These are phyloP conservation scores for Lampris incognitus DNA, from an alignment of 2,113 vertebrate species.

Conservation along the genomic window DNA sequence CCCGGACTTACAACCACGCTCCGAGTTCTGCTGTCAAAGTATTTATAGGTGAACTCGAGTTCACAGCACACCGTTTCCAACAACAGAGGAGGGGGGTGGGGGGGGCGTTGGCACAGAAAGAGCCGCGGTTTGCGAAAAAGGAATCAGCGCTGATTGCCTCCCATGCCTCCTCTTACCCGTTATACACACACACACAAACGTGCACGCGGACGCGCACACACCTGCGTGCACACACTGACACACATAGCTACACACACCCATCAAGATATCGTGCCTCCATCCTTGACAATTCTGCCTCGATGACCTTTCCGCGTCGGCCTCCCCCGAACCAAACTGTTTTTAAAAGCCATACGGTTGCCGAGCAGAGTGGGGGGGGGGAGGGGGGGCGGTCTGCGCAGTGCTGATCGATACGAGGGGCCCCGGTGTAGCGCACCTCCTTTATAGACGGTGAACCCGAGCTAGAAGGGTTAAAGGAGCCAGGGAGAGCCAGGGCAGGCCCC, in stretches of 20 bases:
- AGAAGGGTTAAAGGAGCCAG: conserved; percentile 76
- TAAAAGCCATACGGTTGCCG: conserved; percentile 51
- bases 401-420: conserved; percentile 68
- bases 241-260: conserved; percentile 6
- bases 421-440: conserved; percentile 59
- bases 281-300: conserved; percentile 56
- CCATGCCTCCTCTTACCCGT: not conserved
- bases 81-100: not conserved
- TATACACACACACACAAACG: not conserved
- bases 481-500: conserved; percentile 51
- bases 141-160: not conserved
- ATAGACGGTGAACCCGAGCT: conserved; percentile 73
- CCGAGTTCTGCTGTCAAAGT: not conserved
- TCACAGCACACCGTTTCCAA: not conserved
- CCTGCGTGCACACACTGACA: not conserved
- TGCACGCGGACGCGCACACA: not conserved
- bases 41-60: conserved; percentile 35
- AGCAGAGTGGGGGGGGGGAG: conserved; percentile 44
- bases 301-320: conserved; percentile 55
- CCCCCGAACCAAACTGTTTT: conserved; percentile 60
- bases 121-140: too few species aligned
- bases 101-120: not conserved
- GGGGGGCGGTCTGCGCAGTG: conserved; percentile 53
- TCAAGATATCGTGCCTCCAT: conserved; percentile 36
- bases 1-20: not conserved